Evolutionary conservation across 2,797 vertebrate genomes (phyloP), one percentile per base, ranked within the genome.

Genomic region (Monodelphis domestica): DNA sequence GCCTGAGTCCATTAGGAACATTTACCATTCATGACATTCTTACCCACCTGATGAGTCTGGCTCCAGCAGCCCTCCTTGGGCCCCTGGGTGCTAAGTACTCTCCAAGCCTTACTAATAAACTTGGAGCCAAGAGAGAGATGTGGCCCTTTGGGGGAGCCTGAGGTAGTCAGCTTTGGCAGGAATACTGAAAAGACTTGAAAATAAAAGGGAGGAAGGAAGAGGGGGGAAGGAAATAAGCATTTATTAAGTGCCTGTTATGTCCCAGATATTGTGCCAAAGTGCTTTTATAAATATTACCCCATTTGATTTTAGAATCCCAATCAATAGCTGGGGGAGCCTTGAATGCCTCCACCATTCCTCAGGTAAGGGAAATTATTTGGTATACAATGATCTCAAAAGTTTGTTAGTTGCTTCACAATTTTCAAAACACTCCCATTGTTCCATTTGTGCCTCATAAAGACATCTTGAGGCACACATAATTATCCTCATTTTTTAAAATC

Each of bases 21-120:
- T 98, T 98, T 97, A 96, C 95, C 96, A 96, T 98, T 97, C 95
- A 97, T 97, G 92, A 95, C 95, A 97, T 97, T 95, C 95, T 88
- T 91, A 97, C 97, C 95, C 87, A 96, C 55, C 91, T 96, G 70
- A 84, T 84, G 70, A 84, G 70, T 38, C 0, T 84, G 70, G 70
- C 70, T 84, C 70, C 70, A 84, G 70, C 7, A 50, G 38, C 70
- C 70, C 3, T 84, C 70, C 70, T 38, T 52, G 87, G 50, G 87
- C 33, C 29, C 51, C 87, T 52, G 87, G 87, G 87, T 53, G 87
- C 87, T 88, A 88, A 88, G 51, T 88, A 88, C 50, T 53, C 87
- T 88, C 87, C 53, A 21, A 53, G 52, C 51, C 51, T 53, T 53
- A 53, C 87, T 88, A 88, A 53, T 88, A 53, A 88, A 88, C 12